phyloP scores from a whole-genome alignment of 2,888 invertebrate genomes.

The Epistrophe eligans region DNA sequence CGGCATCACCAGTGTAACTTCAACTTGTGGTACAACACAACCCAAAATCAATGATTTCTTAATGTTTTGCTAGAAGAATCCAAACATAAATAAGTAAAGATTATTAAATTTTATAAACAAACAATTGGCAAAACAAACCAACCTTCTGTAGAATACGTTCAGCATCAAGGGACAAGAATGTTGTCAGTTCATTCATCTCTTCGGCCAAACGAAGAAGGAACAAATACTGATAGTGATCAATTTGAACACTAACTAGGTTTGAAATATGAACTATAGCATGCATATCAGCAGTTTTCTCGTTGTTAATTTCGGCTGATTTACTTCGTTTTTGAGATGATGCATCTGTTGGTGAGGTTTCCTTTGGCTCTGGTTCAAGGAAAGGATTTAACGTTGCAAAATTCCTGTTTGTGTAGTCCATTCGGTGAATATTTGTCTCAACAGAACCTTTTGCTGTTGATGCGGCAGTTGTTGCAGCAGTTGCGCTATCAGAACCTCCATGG shows the following conservation, averaged over 20 bases:
- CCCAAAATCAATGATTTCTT: slow-evolving; percentile 88
- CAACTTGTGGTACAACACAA: slow-evolving; percentile 92
- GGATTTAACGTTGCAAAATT: slow-evolving; percentile 80
- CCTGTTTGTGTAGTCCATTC: slow-evolving; percentile 77
- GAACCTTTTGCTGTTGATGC: slow-evolving; percentile 78
- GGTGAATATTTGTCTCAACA: slow-evolving; percentile 77
- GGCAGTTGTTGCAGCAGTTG: slow-evolving; percentile 77
- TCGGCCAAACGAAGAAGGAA: slow-evolving; percentile 94
- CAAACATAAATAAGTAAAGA: not conserved
- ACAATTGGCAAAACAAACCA: slow-evolving; percentile 78
- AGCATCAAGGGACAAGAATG: slow-evolving; percentile 91
- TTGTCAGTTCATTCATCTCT: slow-evolving; percentile 90
- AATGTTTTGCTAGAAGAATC: slow-evolving; percentile 80
- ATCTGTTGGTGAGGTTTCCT: slow-evolving; percentile 64
- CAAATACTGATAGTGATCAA: slow-evolving; percentile 96
- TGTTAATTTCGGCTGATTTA: slow-evolving; percentile 44
- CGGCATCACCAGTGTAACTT: slow-evolving; percentile 94
- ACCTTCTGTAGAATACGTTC: slow-evolving; percentile 88
- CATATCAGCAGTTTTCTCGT: slow-evolving; percentile 86
- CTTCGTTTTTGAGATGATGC: slow-evolving; percentile 57
- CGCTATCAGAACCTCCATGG: slow-evolving; percentile 81
- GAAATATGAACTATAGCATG: slow-evolving; percentile 92
- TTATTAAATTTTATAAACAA: not conserved
- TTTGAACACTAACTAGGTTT: slow-evolving; percentile 93
- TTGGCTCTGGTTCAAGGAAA: slow-evolving; percentile 78